Conservation (phyloP, 2,113 vertebrate species). For the Picathartes gymnocephalus region DNA sequence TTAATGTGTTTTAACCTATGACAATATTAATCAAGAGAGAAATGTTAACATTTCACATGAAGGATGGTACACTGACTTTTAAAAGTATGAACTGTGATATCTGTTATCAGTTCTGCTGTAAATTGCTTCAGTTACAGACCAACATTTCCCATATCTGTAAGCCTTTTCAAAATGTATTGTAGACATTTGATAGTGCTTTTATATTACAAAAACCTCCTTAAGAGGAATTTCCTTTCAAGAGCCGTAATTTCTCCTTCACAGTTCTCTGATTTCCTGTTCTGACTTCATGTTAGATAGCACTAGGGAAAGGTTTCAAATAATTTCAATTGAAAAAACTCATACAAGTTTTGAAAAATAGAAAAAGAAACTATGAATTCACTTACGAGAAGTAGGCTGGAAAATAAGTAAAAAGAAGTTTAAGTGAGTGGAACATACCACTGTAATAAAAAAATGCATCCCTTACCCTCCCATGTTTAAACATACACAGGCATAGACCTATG, state of each 20-base stretch:
- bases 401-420: neutral
- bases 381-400: neutral
- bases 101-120: conserved; percentile 10
- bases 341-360: neutral
- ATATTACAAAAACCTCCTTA: neutral
- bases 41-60: neutral
- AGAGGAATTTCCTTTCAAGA: neutral
- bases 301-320: neutral
- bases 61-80: conserved; percentile 31
- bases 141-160: neutral
- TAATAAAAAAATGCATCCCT: neutral
- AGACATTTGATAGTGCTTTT: neutral
- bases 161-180: neutral
- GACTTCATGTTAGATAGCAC: neutral
- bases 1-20: conserved; percentile 57
- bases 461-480: neutral
- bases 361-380: neutral
- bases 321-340: neutral
- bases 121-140: neutral
- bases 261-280: neutral
- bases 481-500: neutral
- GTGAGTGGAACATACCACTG: neutral
- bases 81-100: conserved; percentile 28
- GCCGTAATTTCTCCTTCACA: neutral
- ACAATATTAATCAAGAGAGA: conserved; percentile 47